phyloP scores from a whole-genome alignment of 2,797 vertebrate species.

The Cossypha dichroa region DNA sequence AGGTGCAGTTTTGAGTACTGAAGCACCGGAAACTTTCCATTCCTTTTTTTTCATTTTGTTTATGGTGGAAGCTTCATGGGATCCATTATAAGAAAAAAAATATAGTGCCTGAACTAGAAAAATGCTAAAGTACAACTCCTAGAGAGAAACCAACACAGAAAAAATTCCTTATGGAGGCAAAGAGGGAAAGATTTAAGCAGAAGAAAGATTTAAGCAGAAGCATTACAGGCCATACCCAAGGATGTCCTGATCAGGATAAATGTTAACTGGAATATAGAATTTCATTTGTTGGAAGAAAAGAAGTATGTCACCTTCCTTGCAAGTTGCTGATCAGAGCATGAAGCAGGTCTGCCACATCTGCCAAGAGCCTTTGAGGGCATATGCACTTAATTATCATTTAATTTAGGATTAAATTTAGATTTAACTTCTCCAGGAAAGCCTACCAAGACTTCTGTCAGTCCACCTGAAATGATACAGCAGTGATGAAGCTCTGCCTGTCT shows the following conservation, averaged over 20 bases:
- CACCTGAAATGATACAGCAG: accelerated
- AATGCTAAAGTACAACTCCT: not conserved
- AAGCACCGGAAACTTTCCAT: not conserved
- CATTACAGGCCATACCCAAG: not conserved
- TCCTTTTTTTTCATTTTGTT: not conserved
- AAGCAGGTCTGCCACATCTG: not conserved
- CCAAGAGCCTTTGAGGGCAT: not conserved
- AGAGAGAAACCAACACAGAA: not conserved
- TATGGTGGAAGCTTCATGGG: not conserved
- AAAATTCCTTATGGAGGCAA: not conserved
- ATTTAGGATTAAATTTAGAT: not conserved
- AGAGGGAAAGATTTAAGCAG: not conserved
- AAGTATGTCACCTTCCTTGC: not conserved
- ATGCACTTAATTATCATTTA: not conserved
- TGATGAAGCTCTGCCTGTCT: not conserved
- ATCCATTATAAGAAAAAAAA: not conserved
- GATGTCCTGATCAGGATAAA: not conserved
- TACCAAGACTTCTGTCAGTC: not conserved
- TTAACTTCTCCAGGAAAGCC: not conserved
- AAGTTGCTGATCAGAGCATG: not conserved
- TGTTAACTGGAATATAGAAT: not conserved
- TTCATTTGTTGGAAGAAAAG: not conserved
- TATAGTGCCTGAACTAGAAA: not conserved
- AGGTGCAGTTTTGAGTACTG: not conserved
- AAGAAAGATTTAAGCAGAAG: not conserved